These are phyloP conservation scores for Sula dactylatra DNA, from an alignment of 2,113 vertebrate genomes.

Conservation along the genomic window DNA sequence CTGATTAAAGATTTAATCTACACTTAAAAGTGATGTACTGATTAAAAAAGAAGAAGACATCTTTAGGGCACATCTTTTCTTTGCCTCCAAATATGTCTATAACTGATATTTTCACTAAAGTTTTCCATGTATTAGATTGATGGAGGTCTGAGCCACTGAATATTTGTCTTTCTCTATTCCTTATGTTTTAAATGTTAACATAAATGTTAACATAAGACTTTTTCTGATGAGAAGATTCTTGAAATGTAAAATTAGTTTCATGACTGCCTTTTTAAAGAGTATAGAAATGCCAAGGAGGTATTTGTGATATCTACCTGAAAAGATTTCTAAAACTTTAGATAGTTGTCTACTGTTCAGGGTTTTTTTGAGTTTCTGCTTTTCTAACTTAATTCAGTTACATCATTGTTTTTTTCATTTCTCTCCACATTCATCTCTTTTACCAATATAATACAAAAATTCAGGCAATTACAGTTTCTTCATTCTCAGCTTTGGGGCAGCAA, in stretches of 20 bases:
- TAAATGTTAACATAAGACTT: not conserved
- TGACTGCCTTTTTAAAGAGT: not conserved
- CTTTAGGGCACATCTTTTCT: not conserved
- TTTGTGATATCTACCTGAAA: not conserved
- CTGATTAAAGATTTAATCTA: not conserved
- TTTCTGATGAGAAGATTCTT: not conserved
- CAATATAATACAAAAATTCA: not conserved
- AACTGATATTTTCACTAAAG: not conserved
- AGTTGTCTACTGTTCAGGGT: not conserved
- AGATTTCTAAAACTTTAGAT: not conserved
- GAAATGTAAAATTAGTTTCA: not conserved
- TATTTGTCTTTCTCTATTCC: not conserved
- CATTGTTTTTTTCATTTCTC: not conserved
- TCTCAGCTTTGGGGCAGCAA: not conserved
- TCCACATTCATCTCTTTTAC: not conserved
- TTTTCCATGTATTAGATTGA: not conserved
- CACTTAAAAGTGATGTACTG: not conserved
- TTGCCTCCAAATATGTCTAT: not conserved
- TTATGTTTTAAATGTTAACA: not conserved
- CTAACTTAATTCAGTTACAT: not conserved
- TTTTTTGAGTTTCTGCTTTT: not conserved
- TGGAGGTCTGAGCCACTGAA: not conserved
- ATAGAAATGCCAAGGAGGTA: not conserved
- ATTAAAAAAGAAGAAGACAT: not conserved
- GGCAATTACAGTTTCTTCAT: not conserved